Base-by-base conservation (phyloP, 2,113 vertebrate species). In the Guaruba guarouba region DNA sequence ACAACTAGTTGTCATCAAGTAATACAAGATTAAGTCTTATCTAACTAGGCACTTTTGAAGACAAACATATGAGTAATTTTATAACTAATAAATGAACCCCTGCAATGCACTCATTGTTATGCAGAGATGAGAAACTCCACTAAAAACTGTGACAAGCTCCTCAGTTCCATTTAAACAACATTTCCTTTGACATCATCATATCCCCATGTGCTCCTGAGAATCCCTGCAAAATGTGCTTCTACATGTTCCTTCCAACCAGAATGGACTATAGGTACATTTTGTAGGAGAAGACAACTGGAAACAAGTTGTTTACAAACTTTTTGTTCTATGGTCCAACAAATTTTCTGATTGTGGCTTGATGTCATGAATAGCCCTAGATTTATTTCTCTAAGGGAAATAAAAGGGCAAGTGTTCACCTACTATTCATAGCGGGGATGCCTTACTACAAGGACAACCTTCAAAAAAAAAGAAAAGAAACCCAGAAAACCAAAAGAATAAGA, bases 311-410 rank as follows among this genome's bases (percentile, higher is more conserved):
- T 33, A 25, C 7, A 16, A 68, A 59, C 3, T 22, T 82, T 41
- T 54, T 17, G 49, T 54, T 41, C 2, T 28, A 24, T 5, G 2
- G 17, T 31, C 28, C 31, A 73, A 83, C 8, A 90, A 62, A n/a
- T 80, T 51, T 82, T 83, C 46, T 66, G 23, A 80, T 46, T 69
- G 49, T 17, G 52, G 13, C 17, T 66, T 39, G 31, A 27, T 48
- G 22, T 7, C 0, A 0, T 48, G 19, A 82, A 24, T 48, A 77
- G 18, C 3, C 7, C 13, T 12, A 57, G 14, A 39, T n/a, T 61
- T 57, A 25, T 43, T 74, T 82, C 86, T 61, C 31, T 44, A 41
- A 86, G 29, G 62, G 24, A 68, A 68, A 59, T 76, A 2, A 64
- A 64, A 82, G 4, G 4, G 5, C 13, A 70, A 73, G 13, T 2